Evolutionary conservation across 1,140 invertebrate genomes (phyloP), one percentile per base, ranked within the genome.

Genomic region (Dreissena rostriformis): DNA sequence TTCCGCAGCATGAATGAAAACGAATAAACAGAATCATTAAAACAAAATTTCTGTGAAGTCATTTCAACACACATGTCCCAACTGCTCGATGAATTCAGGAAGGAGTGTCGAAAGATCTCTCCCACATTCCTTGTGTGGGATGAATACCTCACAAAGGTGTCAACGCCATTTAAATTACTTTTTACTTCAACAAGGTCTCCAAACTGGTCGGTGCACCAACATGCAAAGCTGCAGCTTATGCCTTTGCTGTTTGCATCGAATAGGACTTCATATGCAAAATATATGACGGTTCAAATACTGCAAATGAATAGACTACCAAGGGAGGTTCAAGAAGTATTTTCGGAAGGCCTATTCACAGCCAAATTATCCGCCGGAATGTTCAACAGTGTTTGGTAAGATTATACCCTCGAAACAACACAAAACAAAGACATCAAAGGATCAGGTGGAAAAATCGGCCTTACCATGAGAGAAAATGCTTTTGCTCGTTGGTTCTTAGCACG

Each of bases 361-460:
- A 57, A 67, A 55, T 29, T 83, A 19, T 26, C 72, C 29, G 14
- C 17, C 57, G 73, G 81, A 39, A 57, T 2, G 22, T 77, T 84
- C n/a, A 84, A 57, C 51, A 29, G 22, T 26, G 74, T 84, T 7
- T 84, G 82, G 65, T 53, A 70, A 12, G 82, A 84, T 14, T 84
- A 70, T 26, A 77, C 29, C n/a, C 17, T 77, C 17, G 72, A 84
- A 71, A 26, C 39, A 12, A 76, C 74, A 0, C 26, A 84, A 65
- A 84, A 77, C 61, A 84, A 84, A 65, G 22, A 12, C 17, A 19
- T 84, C 28, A 84, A 82, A 71, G 63, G 65, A 10, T 14, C 65
- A 28, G 82, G 73, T 22, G 73, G 66, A 14, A 77, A 77, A 24
- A 77, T 65, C 22, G 74, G 82, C 14, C 51, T 84, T 6, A 84